A percentile compares a stretch with the other conserved stretches of the same genome.
These are phyloP conservation scores for Osmerus eperlanus DNA, from an alignment of 2,113 vertebrate species.

Conservation along the genomic window DNA sequence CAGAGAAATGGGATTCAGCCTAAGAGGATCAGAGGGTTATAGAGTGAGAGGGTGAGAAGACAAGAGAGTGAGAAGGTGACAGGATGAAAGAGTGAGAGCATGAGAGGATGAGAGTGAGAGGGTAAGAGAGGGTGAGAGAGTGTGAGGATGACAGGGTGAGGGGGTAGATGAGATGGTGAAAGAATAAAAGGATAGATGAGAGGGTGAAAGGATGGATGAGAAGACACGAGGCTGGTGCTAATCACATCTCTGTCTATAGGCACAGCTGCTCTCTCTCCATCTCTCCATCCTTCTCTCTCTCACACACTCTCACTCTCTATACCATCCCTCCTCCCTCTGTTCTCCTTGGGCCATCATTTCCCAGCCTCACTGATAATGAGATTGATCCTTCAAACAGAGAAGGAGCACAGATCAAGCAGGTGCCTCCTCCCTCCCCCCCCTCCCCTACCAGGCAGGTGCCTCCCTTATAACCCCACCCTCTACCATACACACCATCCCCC, in stretches of 20 bases:
- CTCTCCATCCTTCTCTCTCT: conserved; percentile 5
- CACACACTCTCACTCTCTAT: not conserved
- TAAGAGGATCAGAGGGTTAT: too few relatives aligned
- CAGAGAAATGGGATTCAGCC: too few relatives aligned
- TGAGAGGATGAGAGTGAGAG: not conserved
- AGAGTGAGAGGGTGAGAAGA: too few relatives aligned
- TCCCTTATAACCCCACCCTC: too few relatives aligned
- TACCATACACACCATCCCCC: too few relatives aligned
- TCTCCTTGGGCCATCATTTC: conserved; percentile 70
- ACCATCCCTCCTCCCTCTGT: conserved; percentile 44
- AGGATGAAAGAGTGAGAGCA: not conserved
- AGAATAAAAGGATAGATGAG: conserved; percentile 73
- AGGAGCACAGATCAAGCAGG: conserved; percentile 40
- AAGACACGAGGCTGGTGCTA: conserved; percentile 70
- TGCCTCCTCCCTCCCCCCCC: conserved; percentile 38
- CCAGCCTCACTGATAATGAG: conserved; percentile 68
- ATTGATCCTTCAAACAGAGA: conserved; percentile 55
- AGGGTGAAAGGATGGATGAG: conserved; percentile 65
- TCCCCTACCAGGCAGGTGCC: not conserved
- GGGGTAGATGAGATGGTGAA: conserved; percentile 56
- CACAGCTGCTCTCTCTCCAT: conserved; percentile 72
- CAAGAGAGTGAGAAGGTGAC: too few relatives aligned
- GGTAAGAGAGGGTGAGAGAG: not conserved
- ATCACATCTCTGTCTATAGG: conserved; percentile 79
- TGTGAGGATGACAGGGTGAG: too few relatives aligned